These are phyloP conservation scores for Hypotaenidia philippensis DNA, from an alignment of 2,797 vertebrate species.

Conservation along the genomic window DNA sequence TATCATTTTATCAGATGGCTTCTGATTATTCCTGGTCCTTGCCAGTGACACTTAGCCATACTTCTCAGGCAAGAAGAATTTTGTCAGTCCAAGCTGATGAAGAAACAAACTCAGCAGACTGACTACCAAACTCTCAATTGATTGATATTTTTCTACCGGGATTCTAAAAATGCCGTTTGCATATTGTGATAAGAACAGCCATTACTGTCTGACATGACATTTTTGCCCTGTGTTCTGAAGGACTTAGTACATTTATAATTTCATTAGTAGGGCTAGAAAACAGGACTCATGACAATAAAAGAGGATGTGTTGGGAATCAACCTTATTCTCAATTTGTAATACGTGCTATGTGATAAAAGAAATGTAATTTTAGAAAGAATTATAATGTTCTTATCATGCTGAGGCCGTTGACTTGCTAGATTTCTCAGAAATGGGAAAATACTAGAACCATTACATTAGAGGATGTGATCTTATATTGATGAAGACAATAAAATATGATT, in stretches of 20 bases:
- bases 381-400: background rate
- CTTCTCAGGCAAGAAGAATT: background rate
- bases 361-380: background rate
- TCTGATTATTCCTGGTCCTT: background rate
- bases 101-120: background rate
- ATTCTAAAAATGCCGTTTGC: background rate
- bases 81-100: background rate
- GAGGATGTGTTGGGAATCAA: background rate
- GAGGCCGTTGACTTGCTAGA: background rate
- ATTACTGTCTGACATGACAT: background rate
- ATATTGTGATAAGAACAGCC: background rate
- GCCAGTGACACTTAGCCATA: background rate
- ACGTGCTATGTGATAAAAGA: background rate
- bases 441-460: background rate
- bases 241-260: background rate
- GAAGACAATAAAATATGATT: background rate
- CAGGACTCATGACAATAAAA: background rate
- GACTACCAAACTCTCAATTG: background rate
- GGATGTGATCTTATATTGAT: background rate
- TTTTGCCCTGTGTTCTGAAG: background rate
- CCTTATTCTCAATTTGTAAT: background rate
- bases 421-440: background rate
- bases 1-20: background rate
- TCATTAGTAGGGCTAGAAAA: background rate
- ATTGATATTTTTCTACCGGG: background rate